Conservation (phyloP, 92 coral and sea anemone species). For the Epizoanthus rinbou region DNA sequence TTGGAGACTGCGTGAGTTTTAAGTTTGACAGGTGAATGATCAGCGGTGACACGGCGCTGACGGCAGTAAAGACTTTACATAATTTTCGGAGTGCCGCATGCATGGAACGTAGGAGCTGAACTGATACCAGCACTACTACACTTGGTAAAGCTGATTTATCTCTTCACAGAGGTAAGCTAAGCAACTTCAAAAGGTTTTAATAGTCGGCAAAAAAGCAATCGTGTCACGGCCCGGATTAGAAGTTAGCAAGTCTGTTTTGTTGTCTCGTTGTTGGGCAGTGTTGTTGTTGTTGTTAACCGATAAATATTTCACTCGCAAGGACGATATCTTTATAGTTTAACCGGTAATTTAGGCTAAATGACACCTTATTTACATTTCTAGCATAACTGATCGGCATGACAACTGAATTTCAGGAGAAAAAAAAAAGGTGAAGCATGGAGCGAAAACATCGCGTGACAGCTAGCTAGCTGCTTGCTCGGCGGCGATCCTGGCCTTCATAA, state of each 20-base stretch:
- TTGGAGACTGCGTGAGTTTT: constrained; percentile 1
- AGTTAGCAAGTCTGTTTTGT: too few species aligned
- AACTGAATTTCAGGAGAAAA: constrained; percentile 14
- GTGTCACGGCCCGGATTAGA: constrained; percentile 6
- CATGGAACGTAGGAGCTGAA: too few species aligned
- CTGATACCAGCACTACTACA: constrained; percentile 19
- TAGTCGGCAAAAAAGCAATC: constrained; percentile 22
- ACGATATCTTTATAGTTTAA: not conserved
- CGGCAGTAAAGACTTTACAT: too few species aligned
- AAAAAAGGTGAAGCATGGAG: not conserved
- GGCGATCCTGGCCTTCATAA: constrained; percentile 3
- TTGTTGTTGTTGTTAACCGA: not conserved
- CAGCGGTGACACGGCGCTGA: not conserved
- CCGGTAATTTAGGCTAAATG: constrained; percentile 15
- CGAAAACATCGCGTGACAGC: constrained; percentile 34
- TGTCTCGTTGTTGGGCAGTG: too few species aligned
- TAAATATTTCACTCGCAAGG: not conserved
- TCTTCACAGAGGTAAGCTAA: not conserved
- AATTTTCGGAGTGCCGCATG: not conserved
- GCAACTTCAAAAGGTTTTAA: constrained; percentile 8
- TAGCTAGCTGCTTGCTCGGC: constrained; percentile 23
- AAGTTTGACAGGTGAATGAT: not conserved
- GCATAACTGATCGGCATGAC: constrained; percentile 30
- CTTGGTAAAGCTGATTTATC: constrained; percentile 15
- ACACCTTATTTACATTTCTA: constrained; percentile 18